Conservation (phyloP, 2,797 vertebrate species). For the Pseudomugil gertrudae region DNA sequence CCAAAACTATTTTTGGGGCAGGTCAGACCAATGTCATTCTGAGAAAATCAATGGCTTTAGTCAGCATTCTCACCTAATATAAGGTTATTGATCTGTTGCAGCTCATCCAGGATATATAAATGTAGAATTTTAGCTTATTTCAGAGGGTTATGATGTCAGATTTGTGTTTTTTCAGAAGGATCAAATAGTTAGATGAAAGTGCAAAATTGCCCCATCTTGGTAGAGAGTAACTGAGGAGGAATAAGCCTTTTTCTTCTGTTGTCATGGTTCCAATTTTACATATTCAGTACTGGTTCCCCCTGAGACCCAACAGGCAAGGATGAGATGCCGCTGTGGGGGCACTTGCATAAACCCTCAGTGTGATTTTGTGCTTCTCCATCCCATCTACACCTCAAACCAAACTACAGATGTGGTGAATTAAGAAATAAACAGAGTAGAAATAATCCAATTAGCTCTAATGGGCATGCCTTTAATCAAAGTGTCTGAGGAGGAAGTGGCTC, state of each 20-base stretch:
- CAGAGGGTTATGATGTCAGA: constrained; percentile 8
- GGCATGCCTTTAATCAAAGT: constrained; percentile 46
- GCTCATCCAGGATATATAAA: constrained; percentile 6
- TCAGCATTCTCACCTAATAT: constrained; percentile 11
- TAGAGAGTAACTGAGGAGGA: constrained; percentile 12
- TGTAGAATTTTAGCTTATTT: constrained; percentile 12
- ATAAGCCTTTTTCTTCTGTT: constrained; percentile 36
- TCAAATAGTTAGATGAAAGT: constrained; percentile 41
- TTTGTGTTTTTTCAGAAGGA: constrained; percentile 26
- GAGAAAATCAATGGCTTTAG: constrained; percentile 43
- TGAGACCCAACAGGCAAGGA: constrained; percentile 24
- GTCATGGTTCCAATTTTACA: constrained; percentile 31
- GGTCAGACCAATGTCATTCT: constrained; percentile 28
- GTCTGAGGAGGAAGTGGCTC: constrained; percentile 52
- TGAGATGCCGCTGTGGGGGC: constrained; percentile 41
- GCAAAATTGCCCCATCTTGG: constrained; percentile 11
- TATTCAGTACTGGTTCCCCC: constrained; percentile 20
- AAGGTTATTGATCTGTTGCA: constrained; percentile 34
- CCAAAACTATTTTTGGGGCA: constrained; percentile 33
- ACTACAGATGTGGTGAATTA: constrained; percentile 69
- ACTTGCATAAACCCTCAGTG: constrained; percentile 33
- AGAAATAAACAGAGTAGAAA: constrained; percentile 72
- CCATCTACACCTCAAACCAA: constrained; percentile 20
- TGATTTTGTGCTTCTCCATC: constrained; percentile 27
- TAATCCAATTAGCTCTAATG: constrained; percentile 75